Evolutionary conservation across 2,797 vertebrate species (phyloP), one percentile per base, ranked within the genome.

Genomic region (Sarcoramphus papa): DNA sequence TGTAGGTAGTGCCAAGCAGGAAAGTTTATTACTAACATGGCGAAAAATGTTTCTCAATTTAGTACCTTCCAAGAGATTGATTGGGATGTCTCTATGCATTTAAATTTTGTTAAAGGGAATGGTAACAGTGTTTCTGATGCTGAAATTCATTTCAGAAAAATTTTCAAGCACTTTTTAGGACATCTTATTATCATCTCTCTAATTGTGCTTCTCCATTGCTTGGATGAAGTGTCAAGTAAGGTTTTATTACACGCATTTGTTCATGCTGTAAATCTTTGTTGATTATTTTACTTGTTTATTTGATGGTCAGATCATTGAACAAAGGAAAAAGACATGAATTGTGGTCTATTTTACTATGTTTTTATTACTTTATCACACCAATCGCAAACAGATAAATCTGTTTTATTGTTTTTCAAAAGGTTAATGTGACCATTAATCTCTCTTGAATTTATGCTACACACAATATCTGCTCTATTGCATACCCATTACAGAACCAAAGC

Each of bases 241-340:
- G n/a, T 79, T 93, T 95, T 91, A 69, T 76, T 91, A 51, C 33
- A 77, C 30, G 20, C 27, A 28, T 2, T 23, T 93, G 18, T 92
- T 96, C 51, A 50, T 68, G 33, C 40, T 79, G 33, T 96, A 93
- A 95, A 93, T 92, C 24, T 94, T 78, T 81, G 33, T 75, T 91
- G 63, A 81, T 95, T 90, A 78, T 81, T 96, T 97, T 96, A 53
- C 59, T 84, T 93, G 59, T 91, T 97, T 91, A 88, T 95, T 92
- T 94, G 63, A 80, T 93, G 83, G 63, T 84, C 87, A 94, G 54
- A 64, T 24, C 43, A 31, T 22, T 87, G 67, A 57, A 64, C 64
- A 83, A 85, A 73, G 50, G 50, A 63, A 73, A 74, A 86, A 82
- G 21, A 59, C 41, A 60, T 69, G 56, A 88, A 80, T 93, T 43